phyloP scores from a whole-genome alignment of 2,888 invertebrate species.

The Euplexia lucipara region DNA sequence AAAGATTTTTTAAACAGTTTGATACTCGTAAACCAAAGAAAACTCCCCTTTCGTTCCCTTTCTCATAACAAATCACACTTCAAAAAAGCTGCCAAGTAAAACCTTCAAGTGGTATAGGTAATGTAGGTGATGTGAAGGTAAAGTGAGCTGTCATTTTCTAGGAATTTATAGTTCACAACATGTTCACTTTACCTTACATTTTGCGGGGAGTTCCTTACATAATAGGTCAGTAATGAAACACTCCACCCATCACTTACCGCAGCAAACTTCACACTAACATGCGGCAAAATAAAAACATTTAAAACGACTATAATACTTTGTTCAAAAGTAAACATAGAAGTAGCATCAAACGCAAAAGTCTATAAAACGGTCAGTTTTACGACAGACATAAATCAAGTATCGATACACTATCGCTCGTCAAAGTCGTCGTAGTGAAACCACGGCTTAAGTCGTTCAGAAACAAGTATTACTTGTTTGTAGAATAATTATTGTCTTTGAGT shows the following conservation, averaged over 20 bases:
- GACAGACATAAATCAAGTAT: constrained; percentile 84
- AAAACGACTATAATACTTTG: constrained; percentile 66
- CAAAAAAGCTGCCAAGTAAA: no score
- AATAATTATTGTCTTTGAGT: constrained; percentile 64
- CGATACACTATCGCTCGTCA: constrained; percentile 76
- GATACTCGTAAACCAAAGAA: no score
- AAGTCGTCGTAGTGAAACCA: constrained; percentile 67
- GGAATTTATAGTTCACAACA: no score
- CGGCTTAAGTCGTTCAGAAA: constrained; percentile 63
- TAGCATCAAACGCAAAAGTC: constrained; percentile 72
- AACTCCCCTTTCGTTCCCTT: no score
- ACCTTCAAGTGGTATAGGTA: no score
- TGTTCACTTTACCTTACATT: no score
- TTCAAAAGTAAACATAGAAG: constrained; percentile 73
- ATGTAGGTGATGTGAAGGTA: no score
- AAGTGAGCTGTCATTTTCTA: no score
- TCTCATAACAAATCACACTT: no score
- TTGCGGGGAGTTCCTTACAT: no score
- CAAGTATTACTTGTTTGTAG: constrained; percentile 59
- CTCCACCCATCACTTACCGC: constrained; percentile 23
- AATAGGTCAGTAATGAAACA: no score
- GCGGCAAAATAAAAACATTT: constrained; percentile 58
- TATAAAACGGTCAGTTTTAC: constrained; percentile 87
- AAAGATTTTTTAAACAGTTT: no score
- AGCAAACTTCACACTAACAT: constrained; percentile 57